These are phyloP conservation scores for Portunus trituberculatus DNA, from an alignment of 1,140 invertebrate genomes.

Conservation along the genomic window DNA sequence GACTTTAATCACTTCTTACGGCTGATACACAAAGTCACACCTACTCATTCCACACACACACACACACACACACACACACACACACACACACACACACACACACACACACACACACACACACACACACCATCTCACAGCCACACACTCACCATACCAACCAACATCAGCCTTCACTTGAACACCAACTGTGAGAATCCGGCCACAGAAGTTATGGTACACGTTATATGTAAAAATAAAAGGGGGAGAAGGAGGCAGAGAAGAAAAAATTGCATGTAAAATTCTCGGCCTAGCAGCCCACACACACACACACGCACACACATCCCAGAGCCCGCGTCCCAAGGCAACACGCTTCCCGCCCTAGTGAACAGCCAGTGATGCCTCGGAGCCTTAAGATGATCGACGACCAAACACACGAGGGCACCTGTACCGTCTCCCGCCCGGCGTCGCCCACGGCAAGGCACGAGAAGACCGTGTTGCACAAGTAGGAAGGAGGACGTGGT, in stretches of 20 bases:
- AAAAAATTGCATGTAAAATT: no score
- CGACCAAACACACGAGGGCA: neutral
- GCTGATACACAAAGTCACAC: neutral
- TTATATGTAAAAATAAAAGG: neutral
- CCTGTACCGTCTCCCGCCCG: neutral
- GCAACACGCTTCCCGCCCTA: neutral
- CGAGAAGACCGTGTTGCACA: neutral
- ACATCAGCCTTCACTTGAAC: neutral
- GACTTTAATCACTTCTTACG: no score
- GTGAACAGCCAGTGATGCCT: conserved; percentile 24
- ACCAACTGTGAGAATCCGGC: neutral
- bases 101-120: neutral
- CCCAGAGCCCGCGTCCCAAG: neutral
- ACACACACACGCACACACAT: neutral
- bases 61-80: neutral
- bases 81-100: neutral
- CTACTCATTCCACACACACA: neutral
- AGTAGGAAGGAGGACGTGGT: neutral
- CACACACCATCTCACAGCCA: neutral
- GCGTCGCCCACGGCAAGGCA: neutral
- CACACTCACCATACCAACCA: neutral
- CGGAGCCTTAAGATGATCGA: conserved; percentile 14
- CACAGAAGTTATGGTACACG: neutral
- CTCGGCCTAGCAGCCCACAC: neutral
- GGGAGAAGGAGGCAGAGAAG: no score